Conservation (phyloP, 2,888 invertebrate genomes). For the Druceiella hillmani region DNA sequence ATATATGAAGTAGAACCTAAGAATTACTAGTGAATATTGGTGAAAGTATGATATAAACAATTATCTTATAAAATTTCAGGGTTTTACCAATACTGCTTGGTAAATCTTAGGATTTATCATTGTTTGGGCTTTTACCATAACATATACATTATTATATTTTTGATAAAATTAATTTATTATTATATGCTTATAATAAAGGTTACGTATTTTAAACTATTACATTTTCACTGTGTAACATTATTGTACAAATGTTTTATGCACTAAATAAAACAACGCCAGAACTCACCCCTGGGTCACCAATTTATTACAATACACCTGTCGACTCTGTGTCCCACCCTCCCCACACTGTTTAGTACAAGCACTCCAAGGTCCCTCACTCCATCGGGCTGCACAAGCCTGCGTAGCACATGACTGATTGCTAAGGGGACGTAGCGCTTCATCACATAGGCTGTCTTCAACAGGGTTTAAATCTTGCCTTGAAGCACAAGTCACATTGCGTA, state of each 20-base stretch:
- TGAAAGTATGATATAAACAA: too few relatives aligned
- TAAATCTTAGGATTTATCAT: too few relatives aligned
- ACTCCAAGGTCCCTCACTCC: slow-evolving; percentile 76
- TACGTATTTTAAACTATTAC: not conserved
- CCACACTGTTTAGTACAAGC: slow-evolving; percentile 81
- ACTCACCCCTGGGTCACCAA: slow-evolving; percentile 63
- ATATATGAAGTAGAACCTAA: too few relatives aligned
- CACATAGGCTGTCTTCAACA: slow-evolving; percentile 75
- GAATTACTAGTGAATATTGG: too few relatives aligned
- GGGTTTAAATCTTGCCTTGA: slow-evolving; percentile 64
- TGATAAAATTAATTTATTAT: too few relatives aligned
- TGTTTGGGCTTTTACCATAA: too few relatives aligned
- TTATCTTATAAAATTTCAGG: too few relatives aligned
- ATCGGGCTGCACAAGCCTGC: slow-evolving; percentile 73
- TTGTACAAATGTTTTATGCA: not conserved
- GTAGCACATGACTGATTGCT: slow-evolving; percentile 67
- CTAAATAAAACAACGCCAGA: not conserved
- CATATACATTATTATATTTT: too few relatives aligned
- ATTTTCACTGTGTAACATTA: not conserved
- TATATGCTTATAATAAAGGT: too few relatives aligned
- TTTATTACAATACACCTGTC: slow-evolving; percentile 76
- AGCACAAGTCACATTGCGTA: slow-evolving; percentile 74
- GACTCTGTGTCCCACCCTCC: slow-evolving; percentile 61
- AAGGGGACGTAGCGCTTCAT: slow-evolving; percentile 66
- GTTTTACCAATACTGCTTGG: too few relatives aligned